These are phyloP conservation scores for Drosophila bunnanda DNA, from an alignment of 2,888 invertebrate genomes.

Conservation along the genomic window DNA sequence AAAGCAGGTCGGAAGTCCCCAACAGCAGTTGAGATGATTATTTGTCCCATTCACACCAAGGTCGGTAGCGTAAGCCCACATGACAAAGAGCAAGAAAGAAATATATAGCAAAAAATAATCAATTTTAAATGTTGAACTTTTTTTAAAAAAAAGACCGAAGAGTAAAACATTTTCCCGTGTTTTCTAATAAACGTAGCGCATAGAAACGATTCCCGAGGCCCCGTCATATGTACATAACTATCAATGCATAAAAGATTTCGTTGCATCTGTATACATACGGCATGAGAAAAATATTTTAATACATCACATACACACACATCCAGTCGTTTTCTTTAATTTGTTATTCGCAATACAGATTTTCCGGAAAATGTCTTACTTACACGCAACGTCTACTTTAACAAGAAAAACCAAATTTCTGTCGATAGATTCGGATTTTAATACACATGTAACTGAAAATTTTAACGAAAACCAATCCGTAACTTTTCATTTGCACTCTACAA, in stretches of 20 bases:
- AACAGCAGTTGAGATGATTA: slow-evolving; percentile 43
- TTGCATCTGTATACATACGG: slow-evolving; percentile 27
- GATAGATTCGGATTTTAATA: slow-evolving; percentile 35
- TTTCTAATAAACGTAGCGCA: background rate
- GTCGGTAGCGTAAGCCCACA: slow-evolving; percentile 41
- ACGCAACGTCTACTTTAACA: slow-evolving; percentile 25
- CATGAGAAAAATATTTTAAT: slow-evolving; percentile 19
- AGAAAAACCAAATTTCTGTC: slow-evolving; percentile 25
- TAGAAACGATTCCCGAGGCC: background rate
- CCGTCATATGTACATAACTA: slow-evolving; percentile 5
- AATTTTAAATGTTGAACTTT: slow-evolving; percentile 65
- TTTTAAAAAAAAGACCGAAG: slow-evolving; percentile 15
- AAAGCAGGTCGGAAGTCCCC: slow-evolving; percentile 56
- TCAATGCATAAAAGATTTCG: slow-evolving; percentile 15
- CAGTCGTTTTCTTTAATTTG: slow-evolving; percentile 29
- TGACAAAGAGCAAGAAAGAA: slow-evolving; percentile 58
- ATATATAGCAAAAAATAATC: slow-evolving; percentile 68
- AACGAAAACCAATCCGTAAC: slow-evolving; percentile 63
- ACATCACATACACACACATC: slow-evolving; percentile 35
- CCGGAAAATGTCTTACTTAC: slow-evolving; percentile 36
- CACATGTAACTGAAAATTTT: slow-evolving; percentile 46
- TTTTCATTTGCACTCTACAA: slow-evolving; percentile 73
- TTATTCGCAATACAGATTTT: slow-evolving; percentile 15
- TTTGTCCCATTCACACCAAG: slow-evolving; percentile 71
- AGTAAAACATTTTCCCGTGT: slow-evolving; percentile 10